A percentile compares a stretch with the other conserved stretches of the same genome.
phyloP scores from a whole-genome alignment of 2,113 vertebrate species.

The Argyrosomus japonicus region DNA sequence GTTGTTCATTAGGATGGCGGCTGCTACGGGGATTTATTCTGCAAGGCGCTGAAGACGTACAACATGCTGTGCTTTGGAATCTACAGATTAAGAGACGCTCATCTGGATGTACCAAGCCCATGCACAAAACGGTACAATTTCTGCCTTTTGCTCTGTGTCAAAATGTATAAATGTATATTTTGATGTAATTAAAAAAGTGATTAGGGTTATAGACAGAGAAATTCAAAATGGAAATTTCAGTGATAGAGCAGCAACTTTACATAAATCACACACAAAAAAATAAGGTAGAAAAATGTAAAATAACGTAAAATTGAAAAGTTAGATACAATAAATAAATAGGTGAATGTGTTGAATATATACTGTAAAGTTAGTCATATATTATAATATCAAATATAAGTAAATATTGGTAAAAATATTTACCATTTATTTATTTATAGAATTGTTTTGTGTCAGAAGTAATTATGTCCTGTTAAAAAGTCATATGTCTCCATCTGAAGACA shows the following conservation, averaged over 20 bases:
- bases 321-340: not conserved
- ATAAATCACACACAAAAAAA: not conserved
- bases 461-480: not conserved
- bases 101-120: conserved; percentile 88
- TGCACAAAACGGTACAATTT: conserved; percentile 94
- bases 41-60: conserved; percentile 99
- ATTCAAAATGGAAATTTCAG: not conserved
- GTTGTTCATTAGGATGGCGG: conserved; percentile 91
- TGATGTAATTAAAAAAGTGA: not conserved
- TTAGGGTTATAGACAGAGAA: not conserved
- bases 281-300: not conserved
- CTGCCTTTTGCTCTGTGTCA: not conserved
- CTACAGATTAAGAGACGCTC: conserved; percentile 98
- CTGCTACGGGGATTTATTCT: conserved; percentile 99
- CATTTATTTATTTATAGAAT: too few relatives aligned
- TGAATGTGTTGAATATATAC: too few relatives aligned
- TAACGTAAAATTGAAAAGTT: not conserved
- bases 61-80: conserved; percentile 99
- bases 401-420: not conserved
- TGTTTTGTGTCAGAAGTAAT: not conserved
- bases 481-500: not conserved
- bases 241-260: not conserved
- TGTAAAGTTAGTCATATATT: not conserved
- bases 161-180: not conserved
- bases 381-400: not conserved